phyloP scores from a whole-genome alignment of 2,888 invertebrate species.

The Phaonia tiefii region DNA sequence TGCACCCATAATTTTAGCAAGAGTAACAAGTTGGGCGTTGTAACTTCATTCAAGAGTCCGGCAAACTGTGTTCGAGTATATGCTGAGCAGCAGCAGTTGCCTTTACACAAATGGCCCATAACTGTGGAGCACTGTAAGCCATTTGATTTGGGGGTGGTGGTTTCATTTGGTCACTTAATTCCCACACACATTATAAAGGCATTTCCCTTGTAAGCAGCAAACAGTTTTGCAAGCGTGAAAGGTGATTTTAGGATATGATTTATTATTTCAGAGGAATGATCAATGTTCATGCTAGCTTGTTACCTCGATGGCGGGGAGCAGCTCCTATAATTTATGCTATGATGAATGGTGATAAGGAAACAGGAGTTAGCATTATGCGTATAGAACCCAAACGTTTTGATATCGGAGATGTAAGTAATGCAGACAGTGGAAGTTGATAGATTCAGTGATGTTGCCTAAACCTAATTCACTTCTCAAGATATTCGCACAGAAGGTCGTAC shows the following conservation, averaged over 20 bases:
- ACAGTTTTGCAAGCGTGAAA: no score
- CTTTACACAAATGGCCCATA: conserved; percentile 87
- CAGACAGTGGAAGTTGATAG: neutral
- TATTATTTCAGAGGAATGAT: conserved; percentile 88
- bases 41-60: conserved; percentile 85
- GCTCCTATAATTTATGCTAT: conserved; percentile 94
- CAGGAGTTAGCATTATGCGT: conserved; percentile 94
- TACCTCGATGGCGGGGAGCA: conserved; percentile 96
- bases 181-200: conserved; percentile 87
- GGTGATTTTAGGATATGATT: no score
- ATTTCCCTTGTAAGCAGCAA: conserved; percentile 93
- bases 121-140: conserved; percentile 76
- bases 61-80: conserved; percentile 86
- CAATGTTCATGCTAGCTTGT: conserved; percentile 95
- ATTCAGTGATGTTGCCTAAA: conserved; percentile 9
- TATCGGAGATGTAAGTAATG: conserved; percentile 84
- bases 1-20: neutral
- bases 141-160: conserved; percentile 94
- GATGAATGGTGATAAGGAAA: conserved; percentile 88
- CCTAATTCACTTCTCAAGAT: conserved; percentile 70
- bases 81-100: conserved; percentile 83
- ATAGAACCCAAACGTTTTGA: conserved; percentile 92
- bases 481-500: conserved; percentile 82
- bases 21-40: conserved; percentile 83
- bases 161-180: conserved; percentile 96